Evolutionary conservation across 2,888 invertebrate genomes (phyloP), one percentile per base, ranked within the genome.

Genomic region (Campoplex capitator): DNA sequence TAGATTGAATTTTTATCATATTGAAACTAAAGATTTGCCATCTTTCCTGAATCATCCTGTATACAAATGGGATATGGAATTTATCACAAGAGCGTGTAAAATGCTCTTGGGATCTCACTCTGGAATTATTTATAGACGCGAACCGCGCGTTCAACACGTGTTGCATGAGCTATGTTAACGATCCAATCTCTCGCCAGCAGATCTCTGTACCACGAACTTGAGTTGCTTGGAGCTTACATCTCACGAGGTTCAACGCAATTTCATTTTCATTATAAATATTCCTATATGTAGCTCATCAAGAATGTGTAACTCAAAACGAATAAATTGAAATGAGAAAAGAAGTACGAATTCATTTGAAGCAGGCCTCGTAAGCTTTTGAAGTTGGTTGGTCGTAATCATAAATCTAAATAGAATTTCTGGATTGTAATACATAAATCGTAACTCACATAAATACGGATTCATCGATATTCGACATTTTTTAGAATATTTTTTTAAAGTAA

Each of bases 111-210:
- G 67, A 32, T 82, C 75, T 48, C 51, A 48, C 86, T 67, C 83
- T 88, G 83, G 88, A 91, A 90, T 90, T 91, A 91, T 91, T 91
- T 89, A 91, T 91, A 91, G 90, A 88, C 42, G 16, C 62, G 76
- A 58, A 84, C 45, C 48, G 56, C 62, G 76, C 70, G 42, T 16
- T 32, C 54, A 67, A 75, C 75, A 82, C 75, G 68, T 82, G 75
- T 67, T 80, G 82, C 35, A 48, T 75, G 81, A 54, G 67, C 48
- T 48, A 88, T 87, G 88, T 85, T 88, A 83, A 74, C 76, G 81
- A 85, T 18, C 86, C 87, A 88, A 80, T 88, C 86, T 89, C 77
- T 71, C 42, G 51, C 58, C 54, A 51, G 62, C 75, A 70, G 68
- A 81, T 81, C 75, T 80, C 38, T 51, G 65, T 51, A 58, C 56